Evolutionary conservation across 2,888 invertebrate species (phyloP), one percentile per base, ranked within the genome.

Genomic region (Aquatica leii): DNA sequence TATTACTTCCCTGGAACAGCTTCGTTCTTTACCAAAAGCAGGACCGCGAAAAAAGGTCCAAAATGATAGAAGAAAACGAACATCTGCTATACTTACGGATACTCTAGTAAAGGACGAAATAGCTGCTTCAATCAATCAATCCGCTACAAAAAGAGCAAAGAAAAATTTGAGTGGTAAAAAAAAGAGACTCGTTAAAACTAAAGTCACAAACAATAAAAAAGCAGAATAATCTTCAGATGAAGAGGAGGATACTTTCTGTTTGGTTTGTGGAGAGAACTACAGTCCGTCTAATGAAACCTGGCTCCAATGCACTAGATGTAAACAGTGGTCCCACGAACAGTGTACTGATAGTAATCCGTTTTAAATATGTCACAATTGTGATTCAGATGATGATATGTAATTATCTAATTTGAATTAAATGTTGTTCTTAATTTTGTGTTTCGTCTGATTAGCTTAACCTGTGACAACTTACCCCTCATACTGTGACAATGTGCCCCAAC

Each of bases 181-280:
- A 43, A n/a, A n/a, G n/a, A n/a, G n/a, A n/a, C n/a, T n/a, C n/a
- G n/a, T n/a, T n/a, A n/a, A n/a, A n/a, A n/a, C n/a, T n/a, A n/a
- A n/a, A n/a, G n/a, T n/a, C n/a, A n/a, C n/a, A 11, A 40, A 40
- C 4, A 40, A 40, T n/a, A 40, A 15, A 8, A 11, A 40, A 3
- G 53, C 8, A 8, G 53, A 53, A 49, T 21, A 21, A 21, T n/a
- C 18, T 37, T 37, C n/a, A 12, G 53, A 53, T 35, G 49, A 57
- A 11, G n/a, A n/a, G n/a, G 54, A 43, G 2, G 57, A 57, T 1
- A 50, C 57, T 9, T 57, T 49, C 21, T 57, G 57, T 49, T 49
- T 51, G 40, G 51, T 58, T 9, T 58, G 58, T 51, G 15, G 12
- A 12, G 57, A 50, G 20, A n/a, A 9, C 15, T 58, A 58, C 37